A percentile compares a stretch with the other conserved stretches of the same genome.
phyloP scores from a whole-genome alignment of 2,888 invertebrate species.

The Hecatera dysodea region DNA sequence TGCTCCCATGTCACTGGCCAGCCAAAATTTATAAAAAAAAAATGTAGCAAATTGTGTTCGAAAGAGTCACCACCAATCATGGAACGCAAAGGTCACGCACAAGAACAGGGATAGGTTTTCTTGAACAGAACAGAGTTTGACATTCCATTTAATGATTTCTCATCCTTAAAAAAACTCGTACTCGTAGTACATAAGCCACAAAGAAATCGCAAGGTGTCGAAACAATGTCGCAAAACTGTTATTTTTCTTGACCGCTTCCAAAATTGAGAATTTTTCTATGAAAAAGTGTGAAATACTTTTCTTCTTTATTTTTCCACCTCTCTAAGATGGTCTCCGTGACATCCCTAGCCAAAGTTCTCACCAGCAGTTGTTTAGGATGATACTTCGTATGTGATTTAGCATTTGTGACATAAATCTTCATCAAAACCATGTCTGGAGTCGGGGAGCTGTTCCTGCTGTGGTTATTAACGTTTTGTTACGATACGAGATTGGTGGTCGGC shows the following conservation, averaged over 20 bases:
- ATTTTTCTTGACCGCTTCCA: background rate
- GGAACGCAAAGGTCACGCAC: too few relatives aligned
- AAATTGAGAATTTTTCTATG: background rate
- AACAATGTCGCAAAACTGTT: background rate
- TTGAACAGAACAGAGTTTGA: too few relatives aligned
- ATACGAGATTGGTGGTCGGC: background rate
- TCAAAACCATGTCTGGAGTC: conserved; percentile 73
- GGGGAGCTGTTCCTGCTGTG: conserved; percentile 47
- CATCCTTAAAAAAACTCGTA: too few relatives aligned
- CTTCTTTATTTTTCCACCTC: background rate
- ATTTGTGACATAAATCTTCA: conserved; percentile 83
- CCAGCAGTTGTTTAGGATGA: conserved; percentile 77
- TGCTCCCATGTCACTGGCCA: background rate
- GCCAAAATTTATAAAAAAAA: background rate
- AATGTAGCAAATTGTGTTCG: too few relatives aligned
- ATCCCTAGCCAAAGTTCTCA: conserved; percentile 54
- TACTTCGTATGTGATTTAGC: conserved; percentile 79
- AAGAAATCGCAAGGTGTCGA: background rate
- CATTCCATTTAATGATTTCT: too few relatives aligned
- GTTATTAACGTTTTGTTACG: conserved; percentile 46
- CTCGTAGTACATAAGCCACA: too few relatives aligned
- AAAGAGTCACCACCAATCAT: too few relatives aligned
- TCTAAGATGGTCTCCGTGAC: background rate
- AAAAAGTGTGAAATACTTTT: background rate
- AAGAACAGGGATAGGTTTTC: too few relatives aligned